Conservation (phyloP, 2,113 vertebrate species). For the Mobula hypostoma region DNA sequence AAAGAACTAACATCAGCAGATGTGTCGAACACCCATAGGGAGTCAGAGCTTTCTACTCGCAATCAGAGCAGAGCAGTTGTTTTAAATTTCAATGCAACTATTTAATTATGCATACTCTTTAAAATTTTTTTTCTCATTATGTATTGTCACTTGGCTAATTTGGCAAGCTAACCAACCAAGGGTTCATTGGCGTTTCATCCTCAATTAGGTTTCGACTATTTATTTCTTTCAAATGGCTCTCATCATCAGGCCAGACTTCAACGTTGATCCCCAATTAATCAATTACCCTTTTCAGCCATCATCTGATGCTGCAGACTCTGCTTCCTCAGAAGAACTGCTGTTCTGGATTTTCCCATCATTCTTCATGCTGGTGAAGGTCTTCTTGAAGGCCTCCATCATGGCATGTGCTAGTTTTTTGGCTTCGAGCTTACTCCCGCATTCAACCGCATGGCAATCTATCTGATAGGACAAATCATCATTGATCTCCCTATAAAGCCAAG, state of each 20-base stretch:
- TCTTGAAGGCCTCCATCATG: slow-evolving; percentile 99
- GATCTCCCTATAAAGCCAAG: slow-evolving; percentile 97
- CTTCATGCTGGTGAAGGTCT: slow-evolving; percentile 98
- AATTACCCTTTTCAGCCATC: slow-evolving; percentile 61
- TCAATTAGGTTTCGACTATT: slow-evolving; percentile 52
- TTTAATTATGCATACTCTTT: slow-evolving; percentile 53
- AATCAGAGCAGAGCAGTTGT: slow-evolving; percentile 62
- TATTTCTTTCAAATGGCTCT: slow-evolving; percentile 45
- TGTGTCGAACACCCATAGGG: slow-evolving; percentile 2
- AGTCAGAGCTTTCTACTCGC: slow-evolving; percentile 47
- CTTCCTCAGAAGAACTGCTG: slow-evolving; percentile 79
- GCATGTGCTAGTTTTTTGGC: slow-evolving; percentile 96
- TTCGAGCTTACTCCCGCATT: slow-evolving; percentile 93
- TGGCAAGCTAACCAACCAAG: slow-evolving; percentile 58
- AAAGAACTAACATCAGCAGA: slow-evolving; percentile 42
- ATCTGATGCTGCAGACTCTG: slow-evolving; percentile 80
- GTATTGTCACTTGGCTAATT: slow-evolving; percentile 59
- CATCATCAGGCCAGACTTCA: slow-evolving; percentile 55
- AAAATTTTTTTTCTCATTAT: slow-evolving; percentile 49
- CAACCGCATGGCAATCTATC: slow-evolving; percentile 97
- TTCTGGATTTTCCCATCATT: slow-evolving; percentile 91
- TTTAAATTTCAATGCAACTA: slow-evolving; percentile 58
- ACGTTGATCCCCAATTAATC: slow-evolving; percentile 43
- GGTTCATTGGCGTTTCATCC: slow-evolving; percentile 57
- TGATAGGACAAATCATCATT: slow-evolving; percentile 97